phyloP scores from a whole-genome alignment of 2,113 vertebrate genomes.

The Stegostoma tigrinum region DNA sequence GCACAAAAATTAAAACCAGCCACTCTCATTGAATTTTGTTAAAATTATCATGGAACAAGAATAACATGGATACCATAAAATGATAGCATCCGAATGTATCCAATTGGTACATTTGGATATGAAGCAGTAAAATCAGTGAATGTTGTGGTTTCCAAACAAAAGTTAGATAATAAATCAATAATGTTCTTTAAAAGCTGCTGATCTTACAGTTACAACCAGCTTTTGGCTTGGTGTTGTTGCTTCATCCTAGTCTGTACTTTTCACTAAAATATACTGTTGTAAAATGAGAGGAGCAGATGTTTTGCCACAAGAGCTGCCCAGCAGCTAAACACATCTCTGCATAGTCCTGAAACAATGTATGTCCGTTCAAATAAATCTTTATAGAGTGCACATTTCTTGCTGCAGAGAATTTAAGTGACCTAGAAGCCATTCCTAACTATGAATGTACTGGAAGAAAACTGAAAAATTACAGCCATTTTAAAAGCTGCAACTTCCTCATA shows the following conservation, averaged over 20 bases:
- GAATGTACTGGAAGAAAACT: not conserved
- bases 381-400: constrained; percentile 20
- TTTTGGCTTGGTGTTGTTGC: not conserved
- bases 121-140: not conserved
- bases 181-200: not conserved
- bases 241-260: not conserved
- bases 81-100: not conserved
- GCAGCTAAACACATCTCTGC: not conserved
- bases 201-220: not conserved
- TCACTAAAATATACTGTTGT: not conserved
- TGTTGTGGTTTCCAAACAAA: not conserved
- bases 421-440: not conserved
- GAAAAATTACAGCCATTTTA: not conserved
- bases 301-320: constrained; percentile 12
- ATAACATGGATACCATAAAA: not conserved
- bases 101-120: not conserved
- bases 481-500: not conserved
- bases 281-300: constrained; percentile 34
- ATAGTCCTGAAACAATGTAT: constrained; percentile 28
- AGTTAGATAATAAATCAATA: constrained; percentile 20
- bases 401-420: not conserved
- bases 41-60: not conserved
- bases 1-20: not conserved
- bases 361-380: constrained; percentile 23
- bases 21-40: not conserved